Evolutionary conservation across 1,140 invertebrate species (phyloP).

Genomic region (Trachelipus rathkii): DNA sequence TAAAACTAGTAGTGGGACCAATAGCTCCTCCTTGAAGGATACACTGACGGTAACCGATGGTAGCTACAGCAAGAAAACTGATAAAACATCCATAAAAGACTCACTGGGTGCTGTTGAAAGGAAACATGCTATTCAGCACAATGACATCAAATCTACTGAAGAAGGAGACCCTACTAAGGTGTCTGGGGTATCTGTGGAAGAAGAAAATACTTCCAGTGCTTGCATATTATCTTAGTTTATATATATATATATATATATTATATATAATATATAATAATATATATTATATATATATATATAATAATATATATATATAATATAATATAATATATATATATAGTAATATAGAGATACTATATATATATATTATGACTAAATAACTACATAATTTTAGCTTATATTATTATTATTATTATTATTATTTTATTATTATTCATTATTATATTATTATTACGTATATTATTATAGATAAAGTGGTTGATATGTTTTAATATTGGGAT

Average conservation of each 20-base stretch:
- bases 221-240: background rate
- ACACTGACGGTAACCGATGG: too few species aligned
- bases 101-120: background rate
- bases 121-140: background rate
- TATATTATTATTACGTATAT: too few species aligned
- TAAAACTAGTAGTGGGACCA: background rate
- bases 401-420: background rate
- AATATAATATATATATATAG: conserved; percentile 4
- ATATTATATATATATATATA: conserved; percentile 1
- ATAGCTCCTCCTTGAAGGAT: too few species aligned
- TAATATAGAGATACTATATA: background rate
- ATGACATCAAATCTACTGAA: background rate
- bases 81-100: background rate
- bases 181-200: too few species aligned
- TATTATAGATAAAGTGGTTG: background rate
- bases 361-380: background rate
- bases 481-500: too few species aligned
- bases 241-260: background rate
- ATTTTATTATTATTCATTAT: background rate
- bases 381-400: background rate
- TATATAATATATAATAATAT: background rate
- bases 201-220: too few species aligned
- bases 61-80: too few species aligned
- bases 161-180: background rate
- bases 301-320: background rate